Evolutionary conservation across 2,888 invertebrate species (phyloP), one percentile per base, ranked within the genome.

Genomic region (Fragum fragum): DNA sequence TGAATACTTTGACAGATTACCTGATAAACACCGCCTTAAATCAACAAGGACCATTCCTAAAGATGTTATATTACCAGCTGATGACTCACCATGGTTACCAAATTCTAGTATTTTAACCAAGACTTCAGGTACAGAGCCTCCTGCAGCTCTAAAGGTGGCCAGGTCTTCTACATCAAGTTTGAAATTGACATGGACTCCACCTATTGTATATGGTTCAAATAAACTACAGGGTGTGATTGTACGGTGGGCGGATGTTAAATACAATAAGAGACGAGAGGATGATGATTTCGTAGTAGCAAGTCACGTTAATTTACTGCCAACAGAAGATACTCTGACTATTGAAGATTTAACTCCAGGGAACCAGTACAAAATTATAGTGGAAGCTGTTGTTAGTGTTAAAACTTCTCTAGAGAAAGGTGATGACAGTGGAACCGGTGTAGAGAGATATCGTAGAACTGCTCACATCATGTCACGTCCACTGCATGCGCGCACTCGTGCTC

Each of bases 351-450:
- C 87, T 7, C 93, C 93, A 21, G 94, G 94, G 39, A 89, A 91
- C 55, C 92, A 92, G 82, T 95, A 94, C 85, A 91, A 90, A 79
- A 87, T 95, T 28, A 91, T 92, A 29, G 92, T 94, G 6, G 94
- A 94, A 79, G 94, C 94, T 28, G 92, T 94, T 14, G 94, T 95
- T 29, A 94, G 94, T 86, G 90, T 93, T 14, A 94, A 94, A 85
- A 94, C 94, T 7, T 91, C 92, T 1, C 76, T 94, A 21, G 92
- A 93, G 28, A 86, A 86, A 72, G 85, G 87, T 16, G 90, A 90
- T 70, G 87, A 88, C 32, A 86, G 87, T 57, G 92, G 91, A 59
- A 87, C 90, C 5, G 90, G 90, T 21, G 82, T 82, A 21, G 93
- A 94, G 80, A 89, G 90, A 83, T 92, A 93, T 78, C 87, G 93